Evolutionary conservation across 2,113 vertebrate species (phyloP).

Genomic region (Amblyornis subalaris): DNA sequence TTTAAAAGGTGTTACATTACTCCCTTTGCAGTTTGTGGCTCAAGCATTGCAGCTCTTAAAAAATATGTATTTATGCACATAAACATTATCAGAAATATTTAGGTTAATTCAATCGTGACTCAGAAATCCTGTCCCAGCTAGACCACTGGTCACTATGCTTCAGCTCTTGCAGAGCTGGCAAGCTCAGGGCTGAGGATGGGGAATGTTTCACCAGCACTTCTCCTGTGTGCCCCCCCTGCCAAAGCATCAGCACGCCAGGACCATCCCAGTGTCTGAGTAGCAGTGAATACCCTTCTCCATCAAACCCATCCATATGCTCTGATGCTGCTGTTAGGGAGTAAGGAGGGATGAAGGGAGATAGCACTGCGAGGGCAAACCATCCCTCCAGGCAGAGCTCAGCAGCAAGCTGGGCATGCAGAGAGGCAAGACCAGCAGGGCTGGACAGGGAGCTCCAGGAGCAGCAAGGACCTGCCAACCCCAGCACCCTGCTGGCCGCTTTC

Average conservation of each 20-base stretch:
- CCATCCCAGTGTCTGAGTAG: background rate
- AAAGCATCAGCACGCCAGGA: background rate
- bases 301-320: fast-evolving
- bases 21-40: background rate
- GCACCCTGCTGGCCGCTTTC: background rate
- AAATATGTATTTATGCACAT: background rate
- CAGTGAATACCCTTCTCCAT: background rate
- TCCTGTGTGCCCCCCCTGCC: background rate
- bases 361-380: fast-evolving
- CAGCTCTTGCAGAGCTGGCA: background rate
- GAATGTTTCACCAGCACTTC: background rate
- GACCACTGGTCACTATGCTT: fast-evolving
- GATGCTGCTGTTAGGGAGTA: background rate
- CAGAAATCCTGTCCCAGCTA: background rate
- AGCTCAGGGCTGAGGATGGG: background rate
- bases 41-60: background rate
- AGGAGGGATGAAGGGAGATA: background rate
- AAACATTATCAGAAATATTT: background rate
- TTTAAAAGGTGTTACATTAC: background rate
- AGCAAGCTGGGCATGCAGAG: background rate
- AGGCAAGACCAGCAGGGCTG: background rate
- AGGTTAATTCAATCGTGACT: background rate
- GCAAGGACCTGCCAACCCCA: fast-evolving
- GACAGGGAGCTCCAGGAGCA: background rate
- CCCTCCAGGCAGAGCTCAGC: background rate